Base-by-base conservation (phyloP, 2,888 invertebrate species). In the Aphrophora alni region DNA sequence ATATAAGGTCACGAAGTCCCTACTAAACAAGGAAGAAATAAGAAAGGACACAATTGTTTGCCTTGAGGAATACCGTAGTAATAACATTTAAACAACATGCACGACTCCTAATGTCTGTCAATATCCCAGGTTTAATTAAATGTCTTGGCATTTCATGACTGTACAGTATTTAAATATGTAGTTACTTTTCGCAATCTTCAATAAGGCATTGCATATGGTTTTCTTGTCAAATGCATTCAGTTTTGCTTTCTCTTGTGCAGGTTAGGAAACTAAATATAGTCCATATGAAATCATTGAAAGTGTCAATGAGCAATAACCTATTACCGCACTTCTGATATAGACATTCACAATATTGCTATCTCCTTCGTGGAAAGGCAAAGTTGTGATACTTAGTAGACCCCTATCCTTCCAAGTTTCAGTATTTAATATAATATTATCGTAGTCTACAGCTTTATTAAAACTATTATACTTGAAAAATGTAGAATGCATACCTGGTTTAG, bases 61-160 rank as follows among this genome's bases (percentile, higher is more conserved):
- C 59, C 59, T 59, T 59, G 59, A 59, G 59, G 21, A 59, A 59
- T 59, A 59, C 59, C 59, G 59, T 59, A 44, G 44, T 44, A 59
- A 59, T 59, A 59, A 59, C 59, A 59, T 59, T 59, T 59, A 59
- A 21, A 2, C 21, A 59, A 59, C 59, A 59, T 59, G 59, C 59
- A 59, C 59, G 59, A 59, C 59, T 59, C 21, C 1, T 59, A 59
- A 21, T 59, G 59, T n/a, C 59, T 59, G 59, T 59, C 59, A 59
- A 59, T 59, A 59, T 59, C 59, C 59, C 4, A 7, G 21, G 59
- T 59, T n/a, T 59, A 59, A 59, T 59, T 59, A 59, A 59, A 59
- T 59, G 59, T 59, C 59, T 59, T 59, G 59, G 21, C 59, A 59
- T 59, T 59, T 59, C 59, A 59, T 59, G 59, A 59, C 10, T 59